These are phyloP conservation scores for Dolichoris vasculosae DNA, from an alignment of 1,140 invertebrate genomes.

Conservation along the genomic window DNA sequence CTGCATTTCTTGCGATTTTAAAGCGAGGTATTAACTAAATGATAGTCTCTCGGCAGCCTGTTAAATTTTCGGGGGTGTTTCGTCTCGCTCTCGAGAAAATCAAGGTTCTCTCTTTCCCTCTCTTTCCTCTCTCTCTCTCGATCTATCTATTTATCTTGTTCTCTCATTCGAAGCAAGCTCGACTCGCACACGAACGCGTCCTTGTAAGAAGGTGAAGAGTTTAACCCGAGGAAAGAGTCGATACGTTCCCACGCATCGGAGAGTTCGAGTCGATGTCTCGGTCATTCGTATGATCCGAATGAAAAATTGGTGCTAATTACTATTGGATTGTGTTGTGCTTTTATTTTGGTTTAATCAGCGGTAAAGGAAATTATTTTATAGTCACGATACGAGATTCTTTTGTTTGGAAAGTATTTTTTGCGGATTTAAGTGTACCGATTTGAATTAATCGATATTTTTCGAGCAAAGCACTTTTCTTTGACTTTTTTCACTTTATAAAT, in stretches of 20 bases:
- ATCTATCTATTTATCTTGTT: neutral
- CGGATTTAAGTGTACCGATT: too few species aligned
- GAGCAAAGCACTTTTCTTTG: too few species aligned
- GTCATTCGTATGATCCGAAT: slow-evolving; percentile 2
- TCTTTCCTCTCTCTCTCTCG: neutral
- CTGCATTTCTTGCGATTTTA: neutral
- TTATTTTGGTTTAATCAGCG: neutral
- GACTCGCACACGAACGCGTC: neutral
- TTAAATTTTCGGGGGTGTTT: neutral
- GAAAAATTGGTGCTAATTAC: slow-evolving; percentile 7
- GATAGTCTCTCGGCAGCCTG: neutral
- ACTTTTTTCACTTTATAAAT: too few species aligned
- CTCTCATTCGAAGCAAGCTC: slow-evolving; percentile 5
- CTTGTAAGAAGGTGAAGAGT: slow-evolving; percentile 12
- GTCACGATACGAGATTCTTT: too few species aligned
- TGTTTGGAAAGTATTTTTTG: too few species aligned
- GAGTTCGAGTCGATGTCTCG: slow-evolving; percentile 45
- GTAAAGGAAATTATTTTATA: too few species aligned
- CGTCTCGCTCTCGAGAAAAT: neutral
- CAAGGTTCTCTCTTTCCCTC: neutral
- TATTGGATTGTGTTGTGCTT: neutral
- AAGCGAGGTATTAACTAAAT: slow-evolving; percentile 23
- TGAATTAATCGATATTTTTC: too few species aligned
- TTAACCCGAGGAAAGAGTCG: slow-evolving; percentile 61
- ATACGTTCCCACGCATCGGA: slow-evolving; percentile 71